Percentiles rank a stretch among this genome's conserved stretches.
phyloP scores from a whole-genome alignment of 2,888 invertebrate species.

The Chrysodeixis includens region DNA sequence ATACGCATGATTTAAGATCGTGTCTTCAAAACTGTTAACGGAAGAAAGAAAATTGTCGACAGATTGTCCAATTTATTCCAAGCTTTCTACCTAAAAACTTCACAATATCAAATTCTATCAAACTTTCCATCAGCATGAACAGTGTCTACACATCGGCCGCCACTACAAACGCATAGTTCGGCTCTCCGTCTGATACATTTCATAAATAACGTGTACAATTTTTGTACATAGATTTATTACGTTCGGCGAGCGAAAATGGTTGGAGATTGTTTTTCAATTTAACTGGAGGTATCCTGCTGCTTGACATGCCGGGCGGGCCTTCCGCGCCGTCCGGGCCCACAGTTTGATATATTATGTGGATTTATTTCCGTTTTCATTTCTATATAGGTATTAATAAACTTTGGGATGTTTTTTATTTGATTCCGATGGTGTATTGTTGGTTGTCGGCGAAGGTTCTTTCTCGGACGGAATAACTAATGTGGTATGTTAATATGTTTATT shows the following conservation, averaged over 20 bases:
- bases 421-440: slow-evolving; percentile 16
- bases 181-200: slow-evolving; percentile 83
- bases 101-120: background rate
- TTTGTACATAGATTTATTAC: slow-evolving; percentile 90
- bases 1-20: too few relatives aligned
- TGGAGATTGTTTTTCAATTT: slow-evolving; percentile 90
- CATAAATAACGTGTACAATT: slow-evolving; percentile 89
- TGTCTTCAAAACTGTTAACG: too few relatives aligned
- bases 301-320: slow-evolving; percentile 83
- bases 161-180: slow-evolving; percentile 77
- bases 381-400: slow-evolving; percentile 55
- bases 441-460: background rate
- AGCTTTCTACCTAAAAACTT: too few relatives aligned
- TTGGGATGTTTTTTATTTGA: slow-evolving; percentile 23
- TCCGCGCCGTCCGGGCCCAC: slow-evolving; percentile 63
- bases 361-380: slow-evolving; percentile 61
- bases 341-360: slow-evolving; percentile 67
- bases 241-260: slow-evolving; percentile 88
- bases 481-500: slow-evolving; percentile 3
- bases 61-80: too few relatives aligned
- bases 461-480: background rate
- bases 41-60: too few relatives aligned
- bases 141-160: slow-evolving; percentile 61
- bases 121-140: slow-evolving; percentile 31
- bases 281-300: slow-evolving; percentile 86